Conservation (phyloP, 1,140 invertebrate genomes). For the Trichomalopsis sarcophagae region DNA sequence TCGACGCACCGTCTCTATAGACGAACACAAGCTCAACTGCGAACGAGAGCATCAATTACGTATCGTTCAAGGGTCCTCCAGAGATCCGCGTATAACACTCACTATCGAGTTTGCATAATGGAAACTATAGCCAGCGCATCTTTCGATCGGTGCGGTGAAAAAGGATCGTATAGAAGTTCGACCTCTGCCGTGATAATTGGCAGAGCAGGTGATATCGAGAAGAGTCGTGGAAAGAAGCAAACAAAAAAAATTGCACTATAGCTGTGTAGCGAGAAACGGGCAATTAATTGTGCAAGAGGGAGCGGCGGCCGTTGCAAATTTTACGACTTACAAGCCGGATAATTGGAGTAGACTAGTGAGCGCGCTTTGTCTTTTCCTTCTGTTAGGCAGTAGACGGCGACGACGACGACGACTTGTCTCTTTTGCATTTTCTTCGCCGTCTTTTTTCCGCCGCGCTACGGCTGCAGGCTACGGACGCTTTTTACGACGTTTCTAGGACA, state of each 20-base stretch:
- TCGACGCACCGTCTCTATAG: too few species aligned
- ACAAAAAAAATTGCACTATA: neutral
- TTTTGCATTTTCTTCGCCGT: constrained; percentile 18
- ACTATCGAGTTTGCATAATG: too few species aligned
- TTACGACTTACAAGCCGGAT: constrained; percentile 45
- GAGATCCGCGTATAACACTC: neutral
- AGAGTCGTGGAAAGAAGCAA: neutral
- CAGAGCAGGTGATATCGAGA: neutral
- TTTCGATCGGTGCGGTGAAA: too few species aligned
- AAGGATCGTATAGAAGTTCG: too few species aligned
- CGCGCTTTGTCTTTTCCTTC: constrained; percentile 8
- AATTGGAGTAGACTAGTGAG: constrained; percentile 42
- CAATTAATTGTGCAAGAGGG: constrained; percentile 35
- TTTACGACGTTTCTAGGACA: too few species aligned
- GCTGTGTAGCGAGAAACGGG: neutral
- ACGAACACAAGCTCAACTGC: too few species aligned
- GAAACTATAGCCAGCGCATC: too few species aligned
- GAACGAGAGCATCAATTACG: too few species aligned
- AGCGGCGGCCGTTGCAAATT: constrained; percentile 35
- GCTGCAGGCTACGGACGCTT: too few species aligned
- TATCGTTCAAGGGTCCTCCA: too few species aligned
- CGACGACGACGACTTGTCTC: neutral
- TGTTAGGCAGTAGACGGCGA: neutral
- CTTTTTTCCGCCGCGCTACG: neutral
- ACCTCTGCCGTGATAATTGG: neutral